Evolutionary conservation across 1,140 invertebrate species (phyloP).

Genomic region (Zaprionus nigranus): DNA sequence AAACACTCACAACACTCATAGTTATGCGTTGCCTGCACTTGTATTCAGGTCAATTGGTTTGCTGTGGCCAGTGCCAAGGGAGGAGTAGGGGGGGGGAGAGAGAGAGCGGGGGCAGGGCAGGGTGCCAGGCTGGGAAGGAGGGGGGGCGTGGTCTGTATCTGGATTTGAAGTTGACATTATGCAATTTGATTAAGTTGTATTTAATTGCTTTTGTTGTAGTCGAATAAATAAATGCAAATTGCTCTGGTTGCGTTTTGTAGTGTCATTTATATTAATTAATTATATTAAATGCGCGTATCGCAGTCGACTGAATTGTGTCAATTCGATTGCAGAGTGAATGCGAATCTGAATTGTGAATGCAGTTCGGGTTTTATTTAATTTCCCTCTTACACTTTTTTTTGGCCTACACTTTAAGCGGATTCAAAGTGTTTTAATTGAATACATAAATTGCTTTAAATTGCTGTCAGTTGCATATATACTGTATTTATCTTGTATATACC

Average conservation of each 20-base stretch:
- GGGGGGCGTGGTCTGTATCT: conserved; percentile 24
- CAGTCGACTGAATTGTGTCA: conserved; percentile 2
- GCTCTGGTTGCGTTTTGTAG: conserved; percentile 49
- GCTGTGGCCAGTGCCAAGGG: not conserved
- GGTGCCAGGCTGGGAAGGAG: not conserved
- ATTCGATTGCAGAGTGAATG: conserved; percentile 4
- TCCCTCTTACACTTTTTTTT: not conserved
- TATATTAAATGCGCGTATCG: conserved; percentile 16
- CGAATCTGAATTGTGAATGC: not conserved
- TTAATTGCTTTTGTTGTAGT: conserved; percentile 74
- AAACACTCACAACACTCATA: conserved; percentile 15
- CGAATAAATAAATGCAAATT: conserved; percentile 77
- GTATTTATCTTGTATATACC: too few relatives aligned
- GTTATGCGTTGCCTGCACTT: not conserved
- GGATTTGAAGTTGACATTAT: conserved; percentile 74
- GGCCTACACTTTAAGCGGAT: not conserved
- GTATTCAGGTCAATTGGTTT: conserved; percentile 69
- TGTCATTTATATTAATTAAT: conserved; percentile 39
- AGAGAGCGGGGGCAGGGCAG: too few relatives aligned
- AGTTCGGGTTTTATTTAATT: not conserved
- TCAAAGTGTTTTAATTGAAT: not conserved
- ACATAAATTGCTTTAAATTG: not conserved
- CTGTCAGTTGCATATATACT: not conserved
- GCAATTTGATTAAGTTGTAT: conserved; percentile 77
- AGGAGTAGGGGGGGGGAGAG: too few relatives aligned